These are phyloP conservation scores for Lasioglossum villosulum DNA, from an alignment of 2,888 invertebrate genomes.

Conservation along the genomic window DNA sequence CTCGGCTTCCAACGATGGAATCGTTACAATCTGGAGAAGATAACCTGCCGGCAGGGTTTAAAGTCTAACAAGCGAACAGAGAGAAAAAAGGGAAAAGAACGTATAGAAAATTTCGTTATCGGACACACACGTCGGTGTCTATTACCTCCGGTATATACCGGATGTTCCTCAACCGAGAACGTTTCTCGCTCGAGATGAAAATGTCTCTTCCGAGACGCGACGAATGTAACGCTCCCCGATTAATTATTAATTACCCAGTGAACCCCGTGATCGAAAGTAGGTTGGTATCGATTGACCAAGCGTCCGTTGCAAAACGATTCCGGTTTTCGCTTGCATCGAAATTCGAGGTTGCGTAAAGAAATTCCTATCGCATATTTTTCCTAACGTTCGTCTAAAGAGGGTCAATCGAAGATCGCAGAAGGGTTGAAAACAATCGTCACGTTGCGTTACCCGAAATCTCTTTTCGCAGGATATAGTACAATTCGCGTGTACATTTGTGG, in stretches of 20 bases:
- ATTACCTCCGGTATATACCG: slow-evolving; percentile 13
- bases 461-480: too few species aligned
- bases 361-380: too few species aligned
- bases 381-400: too few species aligned
- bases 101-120: slow-evolving; percentile 37
- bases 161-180: neutral
- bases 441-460: too few species aligned
- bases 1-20: neutral
- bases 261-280: neutral
- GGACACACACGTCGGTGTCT: neutral
- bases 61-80: slow-evolving; percentile 7
- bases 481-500: too few species aligned
- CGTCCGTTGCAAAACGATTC: neutral
- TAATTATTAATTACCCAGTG: neutral
- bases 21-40: slow-evolving; percentile 19
- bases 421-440: too few species aligned
- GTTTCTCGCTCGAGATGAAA: neutral
- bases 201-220: neutral
- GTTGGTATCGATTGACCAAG: neutral
- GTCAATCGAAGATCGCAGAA: too few species aligned
- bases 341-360: neutral
- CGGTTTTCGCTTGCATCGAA: neutral
- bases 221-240: neutral
- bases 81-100: slow-evolving; percentile 5
- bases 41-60: neutral